A percentile compares a stretch with the other conserved stretches of the same genome.
These are phyloP conservation scores for Ageneiosus marmoratus DNA, from an alignment of 2,113 vertebrate genomes.

Conservation along the genomic window DNA sequence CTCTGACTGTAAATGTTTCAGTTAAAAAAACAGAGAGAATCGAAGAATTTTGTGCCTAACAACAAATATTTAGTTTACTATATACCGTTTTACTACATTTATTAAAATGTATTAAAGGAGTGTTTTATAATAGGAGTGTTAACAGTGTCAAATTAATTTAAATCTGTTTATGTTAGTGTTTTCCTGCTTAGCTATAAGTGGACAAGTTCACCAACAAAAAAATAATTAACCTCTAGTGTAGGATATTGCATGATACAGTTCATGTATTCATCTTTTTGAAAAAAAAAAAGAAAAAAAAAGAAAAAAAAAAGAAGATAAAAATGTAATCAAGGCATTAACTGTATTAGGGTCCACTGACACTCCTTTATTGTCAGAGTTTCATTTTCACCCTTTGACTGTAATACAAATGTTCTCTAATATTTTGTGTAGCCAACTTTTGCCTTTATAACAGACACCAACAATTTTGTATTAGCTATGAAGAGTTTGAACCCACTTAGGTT, in stretches of 20 bases:
- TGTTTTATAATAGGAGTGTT: background rate
- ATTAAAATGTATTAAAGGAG: too few relatives aligned
- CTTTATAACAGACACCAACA: background rate
- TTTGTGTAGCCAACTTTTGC: background rate
- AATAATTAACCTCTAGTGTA: background rate
- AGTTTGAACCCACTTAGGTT: background rate
- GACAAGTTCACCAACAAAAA: background rate
- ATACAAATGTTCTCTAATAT: background rate
- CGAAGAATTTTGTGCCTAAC: background rate
- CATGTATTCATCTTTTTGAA: background rate
- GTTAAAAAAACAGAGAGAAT: background rate
- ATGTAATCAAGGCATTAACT: background rate
- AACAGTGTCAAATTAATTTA: background rate
- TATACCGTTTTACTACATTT: too few relatives aligned
- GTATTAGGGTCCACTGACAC: background rate
- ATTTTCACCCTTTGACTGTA: conserved; percentile 1
- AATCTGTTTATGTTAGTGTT: background rate
- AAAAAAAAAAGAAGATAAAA: background rate
- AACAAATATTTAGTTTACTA: background rate
- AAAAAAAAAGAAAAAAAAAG: background rate
- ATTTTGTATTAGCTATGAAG: background rate
- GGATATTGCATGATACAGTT: background rate
- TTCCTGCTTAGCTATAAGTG: background rate
- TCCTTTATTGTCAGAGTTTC: background rate
- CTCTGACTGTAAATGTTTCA: background rate